Base-by-base conservation (phyloP, 1,140 invertebrate genomes). In the Atta colombica region DNA sequence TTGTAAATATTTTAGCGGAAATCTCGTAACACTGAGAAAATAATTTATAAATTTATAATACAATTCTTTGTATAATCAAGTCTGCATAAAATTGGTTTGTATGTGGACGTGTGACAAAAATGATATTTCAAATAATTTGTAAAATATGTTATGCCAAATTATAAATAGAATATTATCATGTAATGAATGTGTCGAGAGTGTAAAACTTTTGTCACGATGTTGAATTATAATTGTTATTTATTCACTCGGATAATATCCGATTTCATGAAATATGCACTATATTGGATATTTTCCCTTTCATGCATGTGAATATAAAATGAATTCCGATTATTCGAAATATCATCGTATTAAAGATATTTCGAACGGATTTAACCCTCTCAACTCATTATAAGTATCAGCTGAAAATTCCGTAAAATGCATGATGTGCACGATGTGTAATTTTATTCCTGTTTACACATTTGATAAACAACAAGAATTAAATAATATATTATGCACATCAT, bases 121-220 rank as follows among this genome's bases (percentile, higher is more conserved):
- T 80, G 31, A 81, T 65, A 90, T 45, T 90, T 18, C 39, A 90
- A 90, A 87, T 90, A 21, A 90, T 90, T 86, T 88, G 55, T 77
- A 88, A 91, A 71, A 71, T 85, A 91, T 91, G 89, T 89, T 89
- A 88, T 87, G 89, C 80, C 84, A 91, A 91, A 75, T 91, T 66
- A 91, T 91, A 77, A 87, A 68, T 86, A 89, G 31, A 91, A 90
- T 63, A 90, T 91, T 86, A 89, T 68, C 53, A 90, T 91, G 89
- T 91, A 85, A 88, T 91, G 90, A 91, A 87, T 91, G 90, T 91
- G 86, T 91, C 81, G 69, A 90, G 89, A 91, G 89, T 91, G 89
- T 91, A 81, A 61, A 85, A 81, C 53, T 77, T 87, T 87, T 77
- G 51, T 63, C 75, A 53, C 63, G 69, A 69, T 72, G 60, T 82